Percentiles rank a stretch among this genome's conserved stretches.
Conservation (phyloP, 2,888 invertebrate genomes). For the Amiota communis region DNA sequence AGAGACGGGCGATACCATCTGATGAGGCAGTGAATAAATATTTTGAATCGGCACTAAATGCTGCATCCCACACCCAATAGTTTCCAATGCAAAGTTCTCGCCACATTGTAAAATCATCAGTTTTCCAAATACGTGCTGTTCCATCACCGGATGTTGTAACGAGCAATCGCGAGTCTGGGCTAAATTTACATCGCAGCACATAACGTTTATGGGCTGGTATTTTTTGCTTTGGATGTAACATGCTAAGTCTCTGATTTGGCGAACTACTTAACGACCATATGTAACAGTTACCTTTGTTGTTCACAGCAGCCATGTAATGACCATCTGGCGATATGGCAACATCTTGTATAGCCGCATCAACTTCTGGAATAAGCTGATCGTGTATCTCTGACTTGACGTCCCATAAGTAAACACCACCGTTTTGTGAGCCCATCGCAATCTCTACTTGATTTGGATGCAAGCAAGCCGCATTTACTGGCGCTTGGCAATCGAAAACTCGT, state of each 20-base stretch:
- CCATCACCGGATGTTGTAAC: slow-evolving; percentile 98
- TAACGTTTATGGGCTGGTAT: slow-evolving; percentile 90
- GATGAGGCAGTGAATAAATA: slow-evolving; percentile 96
- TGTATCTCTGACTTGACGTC: slow-evolving; percentile 91
- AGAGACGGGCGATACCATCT: slow-evolving; percentile 93
- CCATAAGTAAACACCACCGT: slow-evolving; percentile 96
- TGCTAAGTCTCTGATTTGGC: slow-evolving; percentile 78
- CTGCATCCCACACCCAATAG: slow-evolving; percentile 99
- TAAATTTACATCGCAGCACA: slow-evolving; percentile 93
- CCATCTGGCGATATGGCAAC: slow-evolving; percentile 92
- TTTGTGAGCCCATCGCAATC: slow-evolving; percentile 95
- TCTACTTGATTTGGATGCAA: slow-evolving; percentile 98
- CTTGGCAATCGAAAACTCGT: slow-evolving; percentile 89
- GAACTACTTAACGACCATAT: slow-evolving; percentile 86
- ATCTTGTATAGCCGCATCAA: slow-evolving; percentile 93
- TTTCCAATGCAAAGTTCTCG: slow-evolving; percentile 84
- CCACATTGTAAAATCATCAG: slow-evolving; percentile 82
- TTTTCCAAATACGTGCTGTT: slow-evolving; percentile 92
- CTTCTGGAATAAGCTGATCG: slow-evolving; percentile 90
- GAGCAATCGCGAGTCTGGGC: slow-evolving; percentile 92
- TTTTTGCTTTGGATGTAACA: slow-evolving; percentile 82
- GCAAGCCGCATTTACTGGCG: slow-evolving; percentile 93
- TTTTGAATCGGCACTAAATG: slow-evolving; percentile 95
- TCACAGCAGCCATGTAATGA: slow-evolving; percentile 92
- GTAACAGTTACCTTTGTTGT: slow-evolving; percentile 94